Evolutionary conservation across 2,797 vertebrate genomes (phyloP).

Genomic region (Peromyscus melanophrys): DNA sequence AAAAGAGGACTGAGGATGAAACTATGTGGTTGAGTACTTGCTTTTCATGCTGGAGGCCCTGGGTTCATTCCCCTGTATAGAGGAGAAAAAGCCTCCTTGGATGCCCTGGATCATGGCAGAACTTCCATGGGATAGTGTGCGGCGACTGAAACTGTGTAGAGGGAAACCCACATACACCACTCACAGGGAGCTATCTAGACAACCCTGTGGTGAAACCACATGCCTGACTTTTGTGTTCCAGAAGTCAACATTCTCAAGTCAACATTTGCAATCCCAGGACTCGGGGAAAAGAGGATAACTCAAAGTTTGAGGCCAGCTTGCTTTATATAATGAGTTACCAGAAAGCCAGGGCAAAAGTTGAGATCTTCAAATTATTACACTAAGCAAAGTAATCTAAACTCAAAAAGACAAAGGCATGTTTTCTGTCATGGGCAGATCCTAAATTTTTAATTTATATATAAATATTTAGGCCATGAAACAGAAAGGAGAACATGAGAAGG

Average conservation of each 20-base stretch:
- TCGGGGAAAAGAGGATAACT: not conserved
- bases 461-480: not conserved
- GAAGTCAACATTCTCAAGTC: not conserved
- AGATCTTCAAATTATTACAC: not conserved
- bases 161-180: not conserved
- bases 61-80: not conserved
- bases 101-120: not conserved
- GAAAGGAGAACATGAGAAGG: not conserved
- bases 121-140: not conserved
- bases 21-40: not conserved
- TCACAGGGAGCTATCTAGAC: not conserved
- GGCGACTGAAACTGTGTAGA: not conserved
- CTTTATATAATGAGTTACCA: not conserved
- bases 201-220: not conserved
- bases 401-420: not conserved
- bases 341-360: not conserved
- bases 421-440: not conserved
- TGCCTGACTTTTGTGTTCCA: not conserved
- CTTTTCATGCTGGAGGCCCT: not conserved
- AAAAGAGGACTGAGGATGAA: not conserved
- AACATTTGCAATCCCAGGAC: not conserved
- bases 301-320: not conserved
- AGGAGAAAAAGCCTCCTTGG: not conserved
- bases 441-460: not conserved
- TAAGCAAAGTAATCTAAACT: not conserved